Evolutionary conservation across 2,888 invertebrate species (phyloP).

Genomic region (Tineola bisselliella): DNA sequence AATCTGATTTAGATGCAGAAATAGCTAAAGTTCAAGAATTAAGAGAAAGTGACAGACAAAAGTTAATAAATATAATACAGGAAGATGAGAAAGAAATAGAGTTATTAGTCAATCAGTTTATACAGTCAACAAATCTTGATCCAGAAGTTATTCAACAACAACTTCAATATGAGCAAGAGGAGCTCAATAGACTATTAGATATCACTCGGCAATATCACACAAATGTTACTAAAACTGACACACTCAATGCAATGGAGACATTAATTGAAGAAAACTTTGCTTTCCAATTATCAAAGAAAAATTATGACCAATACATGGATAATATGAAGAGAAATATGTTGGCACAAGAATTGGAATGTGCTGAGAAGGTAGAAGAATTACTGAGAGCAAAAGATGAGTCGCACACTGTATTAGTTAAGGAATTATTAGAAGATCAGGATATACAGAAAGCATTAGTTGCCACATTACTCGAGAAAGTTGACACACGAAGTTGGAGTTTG

Average conservation of each 20-base stretch:
- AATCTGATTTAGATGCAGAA: slow-evolving; percentile 72
- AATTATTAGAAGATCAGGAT: slow-evolving; percentile 74
- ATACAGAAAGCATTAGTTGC: slow-evolving; percentile 78
- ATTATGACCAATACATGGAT: slow-evolving; percentile 72
- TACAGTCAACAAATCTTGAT: slow-evolving; percentile 65
- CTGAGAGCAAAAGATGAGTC: slow-evolving; percentile 71
- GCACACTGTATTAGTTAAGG: slow-evolving; percentile 67
- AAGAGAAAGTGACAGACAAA: slow-evolving; percentile 70
- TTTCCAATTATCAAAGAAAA: slow-evolving; percentile 67
- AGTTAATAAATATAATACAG: slow-evolving; percentile 69
- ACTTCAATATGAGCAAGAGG: slow-evolving; percentile 72
- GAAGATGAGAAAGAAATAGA: slow-evolving; percentile 73
- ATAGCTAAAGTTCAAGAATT: slow-evolving; percentile 74
- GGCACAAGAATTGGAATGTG: slow-evolving; percentile 68
- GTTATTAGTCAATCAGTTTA: slow-evolving; percentile 70
- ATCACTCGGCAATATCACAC: slow-evolving; percentile 67
- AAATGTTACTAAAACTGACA: slow-evolving; percentile 72
- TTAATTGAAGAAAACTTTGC: slow-evolving; percentile 73
- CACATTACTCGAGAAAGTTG: slow-evolving; percentile 75
- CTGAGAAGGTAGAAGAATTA: slow-evolving; percentile 67
- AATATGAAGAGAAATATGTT: slow-evolving; percentile 72
- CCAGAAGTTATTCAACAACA: slow-evolving; percentile 72
- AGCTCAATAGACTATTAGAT: slow-evolving; percentile 73
- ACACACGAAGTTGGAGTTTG: slow-evolving; percentile 79
- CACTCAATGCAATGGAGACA: slow-evolving; percentile 76